These are phyloP conservation scores for Pycnomerus fuliginosus DNA, from an alignment of 2,888 invertebrate species.

Conservation along the genomic window DNA sequence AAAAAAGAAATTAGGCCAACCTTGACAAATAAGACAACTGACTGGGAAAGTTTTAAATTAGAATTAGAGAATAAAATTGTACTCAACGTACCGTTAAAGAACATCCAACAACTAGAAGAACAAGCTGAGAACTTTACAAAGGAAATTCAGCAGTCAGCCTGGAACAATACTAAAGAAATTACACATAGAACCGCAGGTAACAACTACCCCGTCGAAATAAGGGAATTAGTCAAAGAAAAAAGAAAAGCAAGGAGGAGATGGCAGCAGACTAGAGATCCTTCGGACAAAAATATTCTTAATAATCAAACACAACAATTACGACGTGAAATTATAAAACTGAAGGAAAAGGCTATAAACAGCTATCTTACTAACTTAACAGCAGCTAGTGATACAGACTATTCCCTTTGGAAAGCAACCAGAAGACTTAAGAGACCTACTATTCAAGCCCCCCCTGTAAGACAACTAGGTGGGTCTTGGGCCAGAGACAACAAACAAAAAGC, in stretches of 20 bases:
- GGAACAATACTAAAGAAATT: too few relatives aligned
- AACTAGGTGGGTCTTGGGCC: conserved; percentile 11
- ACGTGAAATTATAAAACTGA: conserved; percentile 11
- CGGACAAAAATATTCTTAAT: conserved; percentile 10
- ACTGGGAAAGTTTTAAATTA: too few relatives aligned
- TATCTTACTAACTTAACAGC: conserved; percentile 12
- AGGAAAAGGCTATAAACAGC: conserved; percentile 15
- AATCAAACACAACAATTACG: conserved; percentile 2
- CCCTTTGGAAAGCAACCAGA: conserved; percentile 25
- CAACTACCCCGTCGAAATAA: background rate
- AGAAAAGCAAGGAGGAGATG: conserved; percentile 3
- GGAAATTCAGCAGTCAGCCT: background rate
- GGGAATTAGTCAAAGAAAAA: conserved; percentile 1
- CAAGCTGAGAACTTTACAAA: background rate
- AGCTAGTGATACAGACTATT: conserved; percentile 8
- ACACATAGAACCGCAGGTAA: too few relatives aligned
- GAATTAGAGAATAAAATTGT: background rate
- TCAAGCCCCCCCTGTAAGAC: conserved; percentile 9
- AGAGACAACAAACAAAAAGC: conserved; percentile 23
- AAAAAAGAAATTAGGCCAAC: too few relatives aligned
- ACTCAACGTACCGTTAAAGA: background rate
- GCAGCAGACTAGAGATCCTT: background rate
- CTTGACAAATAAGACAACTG: too few relatives aligned
- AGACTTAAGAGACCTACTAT: conserved; percentile 11
- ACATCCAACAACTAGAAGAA: too few relatives aligned